Evolutionary conservation across 1,140 invertebrate genomes (phyloP).

Genomic region (Hesperophylax magnus): DNA sequence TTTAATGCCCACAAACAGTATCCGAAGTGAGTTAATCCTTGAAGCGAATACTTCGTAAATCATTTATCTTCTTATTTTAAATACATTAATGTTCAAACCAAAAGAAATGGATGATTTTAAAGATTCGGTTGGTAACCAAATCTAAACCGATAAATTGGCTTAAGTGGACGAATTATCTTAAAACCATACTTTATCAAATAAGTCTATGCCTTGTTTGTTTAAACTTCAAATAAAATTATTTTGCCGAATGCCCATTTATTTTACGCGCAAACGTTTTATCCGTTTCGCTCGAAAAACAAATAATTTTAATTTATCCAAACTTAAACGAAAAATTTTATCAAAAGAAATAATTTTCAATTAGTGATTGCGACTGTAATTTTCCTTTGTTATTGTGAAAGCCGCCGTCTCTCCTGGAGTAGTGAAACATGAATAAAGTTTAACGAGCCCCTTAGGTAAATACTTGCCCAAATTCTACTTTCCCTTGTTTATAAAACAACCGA

Average conservation of each 20-base stretch:
- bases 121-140: too few relatives aligned
- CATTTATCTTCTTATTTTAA: too few relatives aligned
- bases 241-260: not conserved
- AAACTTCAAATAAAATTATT: not conserved
- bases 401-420: slow-evolving; percentile 25
- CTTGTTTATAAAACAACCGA: slow-evolving; percentile 30
- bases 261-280: slow-evolving; percentile 3
- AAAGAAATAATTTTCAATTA: slow-evolving; percentile 42
- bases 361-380: slow-evolving; percentile 33
- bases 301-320: slow-evolving; percentile 24
- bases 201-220: not conserved
- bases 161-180: too few relatives aligned
- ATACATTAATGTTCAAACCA: too few relatives aligned
- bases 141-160: too few relatives aligned
- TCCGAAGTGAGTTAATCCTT: too few relatives aligned
- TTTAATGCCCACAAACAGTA: too few relatives aligned
- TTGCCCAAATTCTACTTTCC: slow-evolving; percentile 24
- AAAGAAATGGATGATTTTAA: too few relatives aligned
- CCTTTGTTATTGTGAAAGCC: slow-evolving; percentile 38
- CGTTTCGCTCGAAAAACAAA: slow-evolving; percentile 12
- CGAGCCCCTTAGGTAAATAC: slow-evolving; percentile 42
- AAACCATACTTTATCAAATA: too few relatives aligned
- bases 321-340: slow-evolving; percentile 28
- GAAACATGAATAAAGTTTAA: slow-evolving; percentile 41
- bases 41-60: too few relatives aligned